Conservation (phyloP, 2,797 vertebrate species). For the Scolopax rusticola region DNA sequence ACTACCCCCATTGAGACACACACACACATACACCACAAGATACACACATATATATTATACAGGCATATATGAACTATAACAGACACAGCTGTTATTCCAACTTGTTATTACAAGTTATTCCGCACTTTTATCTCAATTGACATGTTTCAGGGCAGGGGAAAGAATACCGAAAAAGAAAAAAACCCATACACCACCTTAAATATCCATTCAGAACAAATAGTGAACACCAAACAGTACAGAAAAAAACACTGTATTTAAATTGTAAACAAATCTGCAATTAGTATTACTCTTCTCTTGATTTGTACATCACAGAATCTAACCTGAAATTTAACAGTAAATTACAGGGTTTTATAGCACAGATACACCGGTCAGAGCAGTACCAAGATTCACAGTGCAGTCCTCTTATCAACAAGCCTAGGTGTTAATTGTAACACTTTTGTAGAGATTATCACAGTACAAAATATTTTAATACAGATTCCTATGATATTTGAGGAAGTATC, state of each 20-base stretch:
- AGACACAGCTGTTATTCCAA: background rate
- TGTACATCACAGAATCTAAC: background rate
- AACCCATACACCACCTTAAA: accelerated
- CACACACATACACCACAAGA: accelerated
- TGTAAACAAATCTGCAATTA: background rate
- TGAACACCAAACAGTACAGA: background rate
- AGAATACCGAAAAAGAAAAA: background rate
- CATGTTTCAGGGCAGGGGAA: background rate
- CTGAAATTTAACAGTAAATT: background rate
- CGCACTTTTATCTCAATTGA: background rate
- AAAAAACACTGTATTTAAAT: background rate
- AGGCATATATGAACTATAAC: background rate
- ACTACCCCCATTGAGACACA: background rate
- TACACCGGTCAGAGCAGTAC: background rate
- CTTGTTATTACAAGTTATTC: background rate
- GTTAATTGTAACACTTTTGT: background rate
- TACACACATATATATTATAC: background rate
- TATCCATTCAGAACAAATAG: background rate
- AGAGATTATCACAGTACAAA: background rate
- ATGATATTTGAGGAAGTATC: background rate
- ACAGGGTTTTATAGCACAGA: background rate
- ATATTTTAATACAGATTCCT: background rate
- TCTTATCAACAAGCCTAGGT: background rate
- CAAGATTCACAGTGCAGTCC: background rate
- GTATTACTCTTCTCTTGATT: background rate